These are phyloP conservation scores for Ormyrus thymus DNA, from an alignment of 2,888 invertebrate species.

Conservation along the genomic window DNA sequence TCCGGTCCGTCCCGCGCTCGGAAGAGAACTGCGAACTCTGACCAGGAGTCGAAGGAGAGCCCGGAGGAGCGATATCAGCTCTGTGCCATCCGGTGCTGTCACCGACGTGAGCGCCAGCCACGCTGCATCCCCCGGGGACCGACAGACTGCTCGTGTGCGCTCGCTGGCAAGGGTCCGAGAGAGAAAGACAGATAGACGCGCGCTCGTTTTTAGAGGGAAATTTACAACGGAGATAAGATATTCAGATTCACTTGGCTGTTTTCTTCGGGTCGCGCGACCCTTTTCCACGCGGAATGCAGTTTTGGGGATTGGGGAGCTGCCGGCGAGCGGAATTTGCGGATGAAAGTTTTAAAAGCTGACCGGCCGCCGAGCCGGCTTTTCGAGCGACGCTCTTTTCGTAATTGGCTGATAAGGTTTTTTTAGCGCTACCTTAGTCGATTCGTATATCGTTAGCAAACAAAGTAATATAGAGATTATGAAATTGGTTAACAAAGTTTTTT, in stretches of 20 bases:
- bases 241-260: constrained; percentile 4
- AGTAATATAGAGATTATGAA: too few species aligned
- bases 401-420: too few species aligned
- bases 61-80: constrained; percentile 60
- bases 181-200: constrained; percentile 10
- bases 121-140: constrained; percentile 64
- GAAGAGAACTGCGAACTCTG: constrained; percentile 48
- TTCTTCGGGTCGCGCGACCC: too few species aligned
- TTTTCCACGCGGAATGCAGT: too few species aligned
- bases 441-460: too few species aligned
- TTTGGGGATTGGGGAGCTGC: background rate
- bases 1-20: background rate
- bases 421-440: too few species aligned
- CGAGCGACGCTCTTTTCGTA: too few species aligned
- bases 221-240: constrained; percentile 46
- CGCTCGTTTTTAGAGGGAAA: constrained; percentile 38
- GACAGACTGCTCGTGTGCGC: constrained; percentile 40
- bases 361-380: too few species aligned
- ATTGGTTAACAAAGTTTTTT: too few species aligned
- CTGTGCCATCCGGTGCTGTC: constrained; percentile 74
- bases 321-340: background rate
- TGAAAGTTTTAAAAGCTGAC: background rate
- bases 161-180: constrained; percentile 4
- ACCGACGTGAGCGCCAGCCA: constrained; percentile 58
- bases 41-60: constrained; percentile 50